A percentile compares a stretch with the other conserved stretches of the same genome.
Evolutionary conservation across 2,113 vertebrate species (phyloP).

Genomic region (Elephantulus edwardii): DNA sequence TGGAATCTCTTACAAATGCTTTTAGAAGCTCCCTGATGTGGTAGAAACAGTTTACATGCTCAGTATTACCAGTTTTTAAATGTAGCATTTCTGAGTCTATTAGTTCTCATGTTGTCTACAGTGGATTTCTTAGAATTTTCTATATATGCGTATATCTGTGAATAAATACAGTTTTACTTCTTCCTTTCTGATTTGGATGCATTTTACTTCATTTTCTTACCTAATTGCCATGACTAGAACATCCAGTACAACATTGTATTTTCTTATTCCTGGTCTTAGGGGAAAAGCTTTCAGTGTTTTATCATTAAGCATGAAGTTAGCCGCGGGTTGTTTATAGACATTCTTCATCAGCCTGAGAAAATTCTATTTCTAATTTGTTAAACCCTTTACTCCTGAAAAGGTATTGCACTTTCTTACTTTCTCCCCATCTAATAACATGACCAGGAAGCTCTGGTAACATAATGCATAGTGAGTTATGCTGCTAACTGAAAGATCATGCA

Average conservation of each 20-base stretch:
- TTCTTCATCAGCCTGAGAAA: not conserved
- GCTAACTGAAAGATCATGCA: too few species aligned
- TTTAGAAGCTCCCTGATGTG: not conserved
- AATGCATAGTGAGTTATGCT: too few species aligned
- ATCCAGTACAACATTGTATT: not conserved
- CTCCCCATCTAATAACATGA: not conserved
- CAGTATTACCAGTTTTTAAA: not conserved
- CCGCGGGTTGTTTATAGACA: not conserved
- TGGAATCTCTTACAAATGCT: not conserved
- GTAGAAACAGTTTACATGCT: not conserved
- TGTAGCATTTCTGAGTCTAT: not conserved
- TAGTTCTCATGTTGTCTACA: not conserved
- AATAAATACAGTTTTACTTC: not conserved
- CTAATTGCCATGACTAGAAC: not conserved
- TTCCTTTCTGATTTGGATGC: not conserved
- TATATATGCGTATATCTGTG: not conserved
- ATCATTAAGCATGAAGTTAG: not conserved
- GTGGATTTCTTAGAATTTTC: not conserved
- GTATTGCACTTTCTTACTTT: not conserved
- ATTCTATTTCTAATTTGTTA: not conserved
- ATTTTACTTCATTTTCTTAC: not conserved
- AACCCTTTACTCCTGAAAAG: not conserved
- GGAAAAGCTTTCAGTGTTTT: not conserved
- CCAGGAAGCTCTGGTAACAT: too few species aligned
- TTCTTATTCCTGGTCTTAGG: not conserved